Evolutionary conservation across 1,140 invertebrate species (phyloP).

Genomic region (Drosophila kanapiae): DNA sequence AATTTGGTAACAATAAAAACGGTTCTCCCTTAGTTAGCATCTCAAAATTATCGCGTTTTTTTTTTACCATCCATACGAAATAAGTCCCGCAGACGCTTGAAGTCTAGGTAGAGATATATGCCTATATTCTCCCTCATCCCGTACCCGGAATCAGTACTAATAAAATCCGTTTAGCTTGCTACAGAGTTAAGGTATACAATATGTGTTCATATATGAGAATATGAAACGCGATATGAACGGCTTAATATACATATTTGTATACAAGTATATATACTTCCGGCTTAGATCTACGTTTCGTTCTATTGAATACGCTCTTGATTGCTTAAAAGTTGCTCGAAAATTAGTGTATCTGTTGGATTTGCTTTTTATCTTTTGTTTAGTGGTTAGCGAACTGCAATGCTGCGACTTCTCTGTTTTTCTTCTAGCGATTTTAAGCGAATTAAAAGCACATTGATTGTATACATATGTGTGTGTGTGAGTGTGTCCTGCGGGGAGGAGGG

Average conservation of each 20-base stretch:
- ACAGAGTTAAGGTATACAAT: slow-evolving; percentile 57
- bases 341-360: slow-evolving; percentile 63
- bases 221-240: slow-evolving; percentile 75
- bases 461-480: slow-evolving; percentile 22
- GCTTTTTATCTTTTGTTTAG: slow-evolving; percentile 10
- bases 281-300: slow-evolving; percentile 32
- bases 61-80: slow-evolving; percentile 18
- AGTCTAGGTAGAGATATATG: slow-evolving; percentile 23
- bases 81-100: slow-evolving; percentile 18
- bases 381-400: slow-evolving; percentile 55
- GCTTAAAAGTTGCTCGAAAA: slow-evolving; percentile 82
- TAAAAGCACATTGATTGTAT: slow-evolving; percentile 71
- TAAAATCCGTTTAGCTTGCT: slow-evolving; percentile 60
- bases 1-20: slow-evolving; percentile 81
- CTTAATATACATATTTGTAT: slow-evolving; percentile 21
- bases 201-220: slow-evolving; percentile 37
- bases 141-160: not conserved
- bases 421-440: slow-evolving; percentile 64
- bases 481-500: slow-evolving; percentile 12
- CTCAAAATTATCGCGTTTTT: slow-evolving; percentile 27
- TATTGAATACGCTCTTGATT: slow-evolving; percentile 67
- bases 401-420: slow-evolving; percentile 50
- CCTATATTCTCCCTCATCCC: not conserved
- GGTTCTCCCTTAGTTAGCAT: slow-evolving; percentile 41
- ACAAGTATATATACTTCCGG: slow-evolving; percentile 7